These are phyloP conservation scores for Pituophis catenifer DNA, from an alignment of 2,113 vertebrate genomes.

Conservation along the genomic window DNA sequence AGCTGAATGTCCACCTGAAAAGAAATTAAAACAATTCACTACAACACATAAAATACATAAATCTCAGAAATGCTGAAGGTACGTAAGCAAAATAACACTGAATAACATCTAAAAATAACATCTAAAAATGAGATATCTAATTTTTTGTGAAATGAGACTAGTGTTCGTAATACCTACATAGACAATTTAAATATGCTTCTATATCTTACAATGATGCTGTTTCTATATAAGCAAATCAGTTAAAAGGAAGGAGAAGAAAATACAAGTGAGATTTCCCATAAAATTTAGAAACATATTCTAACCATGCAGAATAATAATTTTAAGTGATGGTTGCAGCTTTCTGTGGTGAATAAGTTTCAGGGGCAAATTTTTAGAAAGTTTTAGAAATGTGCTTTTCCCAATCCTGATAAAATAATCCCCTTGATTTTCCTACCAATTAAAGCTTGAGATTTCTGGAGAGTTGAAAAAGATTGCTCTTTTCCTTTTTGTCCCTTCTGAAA, in stretches of 20 bases:
- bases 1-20: slow-evolving; percentile 71
- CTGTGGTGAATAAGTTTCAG: neutral
- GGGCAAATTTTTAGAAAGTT: neutral
- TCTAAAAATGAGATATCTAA: neutral
- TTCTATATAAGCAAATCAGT: neutral
- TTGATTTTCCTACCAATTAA: neutral
- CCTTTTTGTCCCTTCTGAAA: neutral
- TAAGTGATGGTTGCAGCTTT: neutral
- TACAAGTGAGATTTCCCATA: neutral
- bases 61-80: neutral
- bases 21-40: slow-evolving; percentile 5
- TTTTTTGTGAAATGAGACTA: neutral
- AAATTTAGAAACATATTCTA: neutral
- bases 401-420: neutral
- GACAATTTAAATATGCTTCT: neutral
- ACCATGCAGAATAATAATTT: neutral
- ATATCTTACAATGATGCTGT: neutral
- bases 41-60: neutral
- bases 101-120: neutral
- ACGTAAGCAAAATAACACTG: neutral
- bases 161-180: neutral
- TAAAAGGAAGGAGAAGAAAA: neutral
- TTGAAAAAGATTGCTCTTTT: neutral
- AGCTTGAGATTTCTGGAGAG: neutral
- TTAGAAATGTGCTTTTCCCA: neutral